A percentile compares a stretch with the other conserved stretches of the same genome.
Conservation (phyloP, 1,140 invertebrate species). For the Heliconius nattereri region DNA sequence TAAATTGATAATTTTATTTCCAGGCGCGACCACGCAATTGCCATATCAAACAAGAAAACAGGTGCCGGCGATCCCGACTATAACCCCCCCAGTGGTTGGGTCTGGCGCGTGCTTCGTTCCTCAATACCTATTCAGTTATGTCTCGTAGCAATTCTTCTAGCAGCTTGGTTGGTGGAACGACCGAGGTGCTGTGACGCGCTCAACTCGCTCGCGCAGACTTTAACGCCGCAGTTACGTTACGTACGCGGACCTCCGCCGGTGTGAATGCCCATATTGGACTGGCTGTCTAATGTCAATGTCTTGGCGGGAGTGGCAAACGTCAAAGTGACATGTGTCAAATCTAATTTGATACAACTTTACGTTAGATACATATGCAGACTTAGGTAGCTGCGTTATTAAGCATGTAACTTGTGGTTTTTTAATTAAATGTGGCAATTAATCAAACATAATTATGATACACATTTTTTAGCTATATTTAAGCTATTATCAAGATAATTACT, state of each 20-base stretch:
- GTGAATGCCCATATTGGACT: slow-evolving; percentile 74
- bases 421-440: not conserved
- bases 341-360: not conserved
- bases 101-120: slow-evolving; percentile 88
- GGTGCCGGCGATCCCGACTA: slow-evolving; percentile 70
- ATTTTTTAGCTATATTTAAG: not conserved
- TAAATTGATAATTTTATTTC: slow-evolving; percentile 31
- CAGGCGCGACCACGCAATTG: slow-evolving; percentile 51
- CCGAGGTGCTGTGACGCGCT: slow-evolving; percentile 91
- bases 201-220: slow-evolving; percentile 90
- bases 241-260: slow-evolving; percentile 92
- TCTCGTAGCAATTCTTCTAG: slow-evolving; percentile 89
- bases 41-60: slow-evolving; percentile 58
- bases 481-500: not conserved
- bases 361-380: not conserved
- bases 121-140: slow-evolving; percentile 92
- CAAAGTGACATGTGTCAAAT: slow-evolving; percentile 22
- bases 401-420: not conserved
- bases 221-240: slow-evolving; percentile 92
- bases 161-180: slow-evolving; percentile 91
- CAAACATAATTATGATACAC: not conserved
- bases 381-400: not conserved
- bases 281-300: slow-evolving; percentile 1
- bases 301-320: slow-evolving; percentile 19
- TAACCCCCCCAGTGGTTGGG: slow-evolving; percentile 83